Evolutionary conservation across 2,888 invertebrate genomes (phyloP), one percentile per base, ranked within the genome.

Genomic region (Auanema freiburgensis): DNA sequence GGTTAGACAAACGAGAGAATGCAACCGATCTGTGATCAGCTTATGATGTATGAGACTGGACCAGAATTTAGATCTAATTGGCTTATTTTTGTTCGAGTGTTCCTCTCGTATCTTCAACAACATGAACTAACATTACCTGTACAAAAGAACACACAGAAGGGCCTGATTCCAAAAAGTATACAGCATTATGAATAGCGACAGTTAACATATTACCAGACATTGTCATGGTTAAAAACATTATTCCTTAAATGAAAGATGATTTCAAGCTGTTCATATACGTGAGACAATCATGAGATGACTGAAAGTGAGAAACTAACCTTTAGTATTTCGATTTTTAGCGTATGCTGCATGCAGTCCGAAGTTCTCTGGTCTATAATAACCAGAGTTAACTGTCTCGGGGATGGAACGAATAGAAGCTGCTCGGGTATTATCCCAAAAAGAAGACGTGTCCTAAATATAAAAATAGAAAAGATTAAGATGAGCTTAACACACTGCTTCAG

Each of bases 221-320:
- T 5, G 71, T 63, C 65, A 77, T 69, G 44, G 61, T 57, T 23
- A 77, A 23, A 57, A 71, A 77, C 24, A 77, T 24, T 62, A 77
- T 75, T 44, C 76, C 76, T 64, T 59, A 52, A 55, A 59, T 49
- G 57, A 43, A 18, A 16, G 21, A 46, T 3, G 21, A 46, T 46
- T 18, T 46, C 4, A 46, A 46, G 10, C 46, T 3, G 16, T 21
- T 46, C 6, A 46, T 18, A 16, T 14, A 42, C 14, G 4, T 42
- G n/a, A 21, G 3, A 14, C 6, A 58, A 40, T 16, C 16, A 12
- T 1, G 18, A 18, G 11, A 23, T 18, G 2, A 21, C 12, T 49
- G n/a, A 55, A 23, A 41, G 12, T 16, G 25, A 42, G 4, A 16
- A 1, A 44, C 55, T 6, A 24, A 72, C 65, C 71, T 24, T 59